Base-by-base conservation (phyloP, 2,113 vertebrate species). In the Nannospalax galili region DNA sequence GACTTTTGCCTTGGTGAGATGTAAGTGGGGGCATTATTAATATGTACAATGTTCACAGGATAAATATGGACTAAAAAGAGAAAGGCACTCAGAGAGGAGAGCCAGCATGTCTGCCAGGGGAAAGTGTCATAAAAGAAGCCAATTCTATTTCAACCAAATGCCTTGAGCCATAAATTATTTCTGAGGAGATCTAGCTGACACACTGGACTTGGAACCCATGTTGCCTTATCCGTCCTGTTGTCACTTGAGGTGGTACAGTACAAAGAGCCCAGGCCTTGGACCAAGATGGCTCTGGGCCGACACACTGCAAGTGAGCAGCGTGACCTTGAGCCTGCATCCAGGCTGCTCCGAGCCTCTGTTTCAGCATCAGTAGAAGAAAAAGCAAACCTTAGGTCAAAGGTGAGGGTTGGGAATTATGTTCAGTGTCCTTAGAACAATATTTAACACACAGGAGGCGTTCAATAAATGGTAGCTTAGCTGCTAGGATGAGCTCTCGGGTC, bases 141-240 rank as follows among this genome's bases (percentile, higher is more conserved):
- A 95, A 65, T 9, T 90, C 52, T 91, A 62, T 95, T 88, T 94
- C 69, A 75, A 73, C 81, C 35, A 45, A 78, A 84, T 88, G 56
- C 60, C 45, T 65, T 24, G 35, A 67, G 22, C 80, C 81, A n/a
- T 92, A 64, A 80, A 79, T 92, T 42, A 80, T 17, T 75, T 93
- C 84, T 3, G 40, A 78, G 79, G 90, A 79, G 84, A 90, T 69
- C 85, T 74, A 37, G 52, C 58, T 22, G 69, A 84, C 45, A 35
- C 0, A 0, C 5, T 62, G 84, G 58, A n/a, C 35, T 81, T 86
- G 70, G 79, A 80, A 65, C 14, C 35, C 0, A 4, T 0, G 3
- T 42, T 37, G 35, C 40, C 26, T 86, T 48, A 22, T 3, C 64
- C 45, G 7, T 48, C 7, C 82, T 0, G 0, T 20, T 65, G 60